Base-by-base conservation (phyloP, 2,797 vertebrate genomes). In the Gobio occitaniae region DNA sequence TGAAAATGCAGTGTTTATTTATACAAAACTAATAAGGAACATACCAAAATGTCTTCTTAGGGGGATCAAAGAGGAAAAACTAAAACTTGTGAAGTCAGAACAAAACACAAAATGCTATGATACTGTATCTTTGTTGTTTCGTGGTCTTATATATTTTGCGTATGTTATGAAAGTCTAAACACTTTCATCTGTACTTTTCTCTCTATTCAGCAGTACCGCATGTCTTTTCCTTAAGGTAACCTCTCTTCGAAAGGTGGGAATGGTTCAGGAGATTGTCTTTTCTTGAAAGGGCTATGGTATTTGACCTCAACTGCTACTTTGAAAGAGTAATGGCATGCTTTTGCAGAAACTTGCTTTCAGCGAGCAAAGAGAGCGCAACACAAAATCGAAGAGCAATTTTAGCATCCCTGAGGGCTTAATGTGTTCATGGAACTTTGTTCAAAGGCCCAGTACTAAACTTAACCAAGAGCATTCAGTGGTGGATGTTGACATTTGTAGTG, bases 321-420 rank as follows among this genome's bases (percentile, higher is more conserved):
- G 32, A 56, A 76, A 38, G 52, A 76, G 74, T 76, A 38, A 41
- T 76, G 74, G 50, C 29, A 76, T 76, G 52, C 48, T 76, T 76
- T 76, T 76, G 32, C 32, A 76, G 19, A 76, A 76, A 56, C 74
- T 13, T 36, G 16, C 50, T 76, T 56, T 76, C 29, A 76, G 19
- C 7, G 16, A 59, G 50, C 19, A 76, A 59, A 41, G 32, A 19
- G 48, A 59, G 32, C 15, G 11, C 59, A 56, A 38, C 50, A 76
- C 17, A 56, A 36, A 76, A 76, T 56, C 3, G 19, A 76, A 76
- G 29, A 17, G 10, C 12, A 76, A 38, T 59, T 56, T 76, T 56
- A 56, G 38, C 6, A 59, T 56, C 52, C 17, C 17, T 3, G 17
- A 56, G 17, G 52, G 32, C 50, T 38, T 38, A 59, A 76, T 76